Percentiles rank a stretch among this genome's conserved stretches.
Conservation (phyloP, 1,140 invertebrate species). For the Heliconius congener region DNA sequence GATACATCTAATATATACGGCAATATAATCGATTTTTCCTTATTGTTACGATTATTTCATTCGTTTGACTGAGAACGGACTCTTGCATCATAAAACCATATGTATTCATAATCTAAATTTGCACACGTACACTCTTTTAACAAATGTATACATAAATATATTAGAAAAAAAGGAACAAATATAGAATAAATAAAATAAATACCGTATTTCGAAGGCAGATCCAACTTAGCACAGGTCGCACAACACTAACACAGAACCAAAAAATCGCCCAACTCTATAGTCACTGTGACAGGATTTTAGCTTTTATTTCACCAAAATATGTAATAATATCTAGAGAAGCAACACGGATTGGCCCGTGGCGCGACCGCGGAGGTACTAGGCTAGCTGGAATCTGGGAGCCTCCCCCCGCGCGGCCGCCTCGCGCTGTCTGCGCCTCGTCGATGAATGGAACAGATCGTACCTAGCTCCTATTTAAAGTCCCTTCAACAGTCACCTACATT, state of each 20-base stretch:
- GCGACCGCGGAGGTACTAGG: conserved; percentile 61
- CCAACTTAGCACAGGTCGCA: conserved; percentile 17
- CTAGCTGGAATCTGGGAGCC: conserved; percentile 58
- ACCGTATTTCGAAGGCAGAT: conserved; percentile 25
- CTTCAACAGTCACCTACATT: conserved; percentile 63
- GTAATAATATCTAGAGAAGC: neutral
- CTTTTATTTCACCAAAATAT: conserved; percentile 2
- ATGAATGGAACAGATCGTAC: conserved; percentile 69
- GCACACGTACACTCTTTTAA: neutral
- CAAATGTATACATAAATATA: neutral
- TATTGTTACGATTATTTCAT: neutral
- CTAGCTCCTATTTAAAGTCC: conserved; percentile 62
- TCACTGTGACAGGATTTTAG: neutral
- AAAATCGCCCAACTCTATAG: neutral
- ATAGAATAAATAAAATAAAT: conserved; percentile 12
- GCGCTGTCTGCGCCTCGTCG: conserved; percentile 66
- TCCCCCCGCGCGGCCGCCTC: conserved; percentile 52
- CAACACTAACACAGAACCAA: conserved; percentile 22
- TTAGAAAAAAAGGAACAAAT: neutral
- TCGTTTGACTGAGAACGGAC: neutral
- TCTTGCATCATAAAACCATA: neutral
- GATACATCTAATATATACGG: neutral
- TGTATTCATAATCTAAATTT: neutral
- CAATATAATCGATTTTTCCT: neutral
- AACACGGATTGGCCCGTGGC: conserved; percentile 37